A percentile compares a stretch with the other conserved stretches of the same genome.
phyloP scores from a whole-genome alignment of 2,797 vertebrate genomes.

The Bradypus variegatus region DNA sequence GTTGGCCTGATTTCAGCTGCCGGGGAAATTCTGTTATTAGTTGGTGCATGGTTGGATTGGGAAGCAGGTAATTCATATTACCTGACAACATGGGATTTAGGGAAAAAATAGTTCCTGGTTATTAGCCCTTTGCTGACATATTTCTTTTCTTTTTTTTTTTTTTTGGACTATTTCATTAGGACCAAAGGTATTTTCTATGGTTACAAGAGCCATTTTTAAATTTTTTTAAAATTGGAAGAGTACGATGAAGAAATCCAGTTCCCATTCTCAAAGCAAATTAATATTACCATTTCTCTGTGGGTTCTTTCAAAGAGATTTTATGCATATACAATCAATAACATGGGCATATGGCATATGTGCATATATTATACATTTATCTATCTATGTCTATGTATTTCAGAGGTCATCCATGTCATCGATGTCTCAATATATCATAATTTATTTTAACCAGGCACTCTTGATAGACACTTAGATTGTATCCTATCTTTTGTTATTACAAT shows the following conservation, averaged over 20 bases:
- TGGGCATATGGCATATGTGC: background rate
- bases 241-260: background rate
- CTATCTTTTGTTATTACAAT: background rate
- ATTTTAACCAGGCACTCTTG: background rate
- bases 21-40: background rate
- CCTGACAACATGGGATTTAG: background rate
- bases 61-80: background rate
- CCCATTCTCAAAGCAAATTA: background rate
- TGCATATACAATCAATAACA: background rate
- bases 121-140: background rate
- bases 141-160: slow-evolving; percentile 35
- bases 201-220: background rate
- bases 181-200: slow-evolving; percentile 14
- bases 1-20: background rate
- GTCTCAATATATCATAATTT: background rate
- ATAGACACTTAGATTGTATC: background rate
- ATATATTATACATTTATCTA: background rate
- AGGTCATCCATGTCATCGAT: background rate
- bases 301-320: background rate
- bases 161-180: background rate
- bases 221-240: background rate
- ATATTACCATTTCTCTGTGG: background rate
- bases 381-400: background rate
- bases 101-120: background rate
- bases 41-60: background rate